A percentile compares a stretch with the other conserved stretches of the same genome.
phyloP scores from a whole-genome alignment of 2,113 vertebrate genomes.

The Triplophysa dalaica region DNA sequence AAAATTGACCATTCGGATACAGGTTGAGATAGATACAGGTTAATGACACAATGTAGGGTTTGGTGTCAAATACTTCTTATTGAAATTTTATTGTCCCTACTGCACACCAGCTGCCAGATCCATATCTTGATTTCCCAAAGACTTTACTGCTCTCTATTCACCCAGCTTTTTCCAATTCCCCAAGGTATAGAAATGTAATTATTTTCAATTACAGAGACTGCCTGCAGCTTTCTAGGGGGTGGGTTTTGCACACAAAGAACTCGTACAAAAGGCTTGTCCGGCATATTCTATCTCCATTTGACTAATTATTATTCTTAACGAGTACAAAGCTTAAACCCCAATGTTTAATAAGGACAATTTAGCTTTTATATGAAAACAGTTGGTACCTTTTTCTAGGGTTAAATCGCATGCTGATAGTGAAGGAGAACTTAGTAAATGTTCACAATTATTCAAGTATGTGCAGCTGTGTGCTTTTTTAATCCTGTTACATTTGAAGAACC shows the following conservation, averaged over 20 bases:
- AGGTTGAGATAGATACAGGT: background rate
- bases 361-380: background rate
- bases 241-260: slow-evolving; percentile 46
- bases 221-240: slow-evolving; percentile 47
- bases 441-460: too few species aligned
- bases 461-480: background rate
- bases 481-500: background rate
- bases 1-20: slow-evolving; percentile 11
- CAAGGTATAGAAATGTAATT: slow-evolving; percentile 63
- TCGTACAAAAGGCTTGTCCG: slow-evolving; percentile 16
- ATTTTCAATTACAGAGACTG: slow-evolving; percentile 63
- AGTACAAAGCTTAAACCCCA: slow-evolving; percentile 10
- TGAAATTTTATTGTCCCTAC: slow-evolving; percentile 9
- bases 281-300: slow-evolving; percentile 2
- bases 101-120: slow-evolving; percentile 22
- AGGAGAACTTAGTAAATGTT: background rate
- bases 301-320: background rate
- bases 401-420: background rate
- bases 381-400: background rate
- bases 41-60: slow-evolving; percentile 10
- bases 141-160: slow-evolving; percentile 26
- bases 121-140: slow-evolving; percentile 30
- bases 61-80: slow-evolving; percentile 21
- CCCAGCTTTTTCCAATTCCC: slow-evolving; percentile 62
- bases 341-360: slow-evolving; percentile 9